Evolutionary conservation across 1,140 invertebrate species (phyloP).

Genomic region (Lepidurus arcticus): DNA sequence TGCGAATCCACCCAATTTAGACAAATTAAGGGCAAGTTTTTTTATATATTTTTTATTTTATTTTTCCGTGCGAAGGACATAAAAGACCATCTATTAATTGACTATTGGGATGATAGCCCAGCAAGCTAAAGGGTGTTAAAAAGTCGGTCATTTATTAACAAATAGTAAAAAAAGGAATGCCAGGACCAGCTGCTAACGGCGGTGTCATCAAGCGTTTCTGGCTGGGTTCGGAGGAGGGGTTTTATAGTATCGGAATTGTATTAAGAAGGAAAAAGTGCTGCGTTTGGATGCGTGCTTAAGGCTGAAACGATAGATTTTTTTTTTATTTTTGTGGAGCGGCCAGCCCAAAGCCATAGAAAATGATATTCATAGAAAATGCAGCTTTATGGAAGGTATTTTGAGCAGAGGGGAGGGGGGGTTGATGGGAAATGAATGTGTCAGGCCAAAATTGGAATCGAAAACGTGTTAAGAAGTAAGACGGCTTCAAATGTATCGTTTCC

Average conservation of each 20-base stretch:
- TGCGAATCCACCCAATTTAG: too few species aligned
- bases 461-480: conserved; percentile 4
- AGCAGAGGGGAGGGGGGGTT: not conserved
- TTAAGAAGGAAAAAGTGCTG: not conserved
- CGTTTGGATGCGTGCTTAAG: not conserved
- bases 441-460: not conserved
- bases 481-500: not conserved
- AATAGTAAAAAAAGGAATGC: not conserved
- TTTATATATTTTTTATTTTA: too few species aligned
- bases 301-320: not conserved
- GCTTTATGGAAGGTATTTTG: not conserved
- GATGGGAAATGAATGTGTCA: conserved; percentile 15
- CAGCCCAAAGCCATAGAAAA: not conserved
- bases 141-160: not conserved
- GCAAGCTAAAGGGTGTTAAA: not conserved
- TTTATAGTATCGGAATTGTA: not conserved
- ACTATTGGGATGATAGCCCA: not conserved
- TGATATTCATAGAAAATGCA: conserved; percentile 14
- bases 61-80: not conserved
- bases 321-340: not conserved
- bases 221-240: not conserved
- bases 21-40: too few species aligned
- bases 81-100: not conserved
- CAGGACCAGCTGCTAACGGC: conserved; percentile 3
- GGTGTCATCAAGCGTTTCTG: conserved; percentile 1